Conservation (phyloP, 2,797 vertebrate species). For the Channallabes apus region DNA sequence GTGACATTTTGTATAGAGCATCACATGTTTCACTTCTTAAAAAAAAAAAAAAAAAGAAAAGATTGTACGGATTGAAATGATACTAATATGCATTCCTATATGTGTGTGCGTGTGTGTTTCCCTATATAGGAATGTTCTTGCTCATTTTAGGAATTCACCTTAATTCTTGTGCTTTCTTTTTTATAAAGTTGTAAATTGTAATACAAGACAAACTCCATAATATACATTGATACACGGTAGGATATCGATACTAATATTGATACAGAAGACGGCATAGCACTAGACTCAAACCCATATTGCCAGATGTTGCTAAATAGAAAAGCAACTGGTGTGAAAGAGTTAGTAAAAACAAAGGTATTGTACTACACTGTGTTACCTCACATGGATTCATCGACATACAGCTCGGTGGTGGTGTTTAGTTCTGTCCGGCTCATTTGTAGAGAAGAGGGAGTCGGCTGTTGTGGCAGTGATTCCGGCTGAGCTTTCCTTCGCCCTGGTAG, state of each 20-base stretch:
- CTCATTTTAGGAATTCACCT: background rate
- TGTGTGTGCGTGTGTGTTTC: background rate
- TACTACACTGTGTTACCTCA: constrained; percentile 25
- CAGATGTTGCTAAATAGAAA: background rate
- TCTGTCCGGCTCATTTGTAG: constrained; percentile 78
- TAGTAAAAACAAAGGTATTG: background rate
- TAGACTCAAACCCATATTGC: constrained; percentile 10
- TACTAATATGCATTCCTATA: background rate
- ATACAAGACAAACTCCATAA: constrained; percentile 2
- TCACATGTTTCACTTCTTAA: constrained; percentile 36
- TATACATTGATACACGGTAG: constrained; percentile 13
- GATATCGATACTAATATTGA: constrained; percentile 18
- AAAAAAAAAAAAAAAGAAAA: background rate
- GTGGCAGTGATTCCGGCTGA: constrained; percentile 90
- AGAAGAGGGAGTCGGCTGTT: constrained; percentile 91
- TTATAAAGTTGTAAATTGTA: background rate
- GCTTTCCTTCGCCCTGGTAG: constrained; percentile 83
- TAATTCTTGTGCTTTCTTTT: constrained; percentile 19
- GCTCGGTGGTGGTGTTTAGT: background rate
- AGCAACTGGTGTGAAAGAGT: background rate
- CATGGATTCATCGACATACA: background rate
- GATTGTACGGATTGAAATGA: background rate
- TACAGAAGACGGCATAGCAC: constrained; percentile 21
- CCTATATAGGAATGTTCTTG: too few relatives aligned
- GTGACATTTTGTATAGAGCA: constrained; percentile 18